Evolutionary conservation across 1,140 invertebrate species (phyloP), one percentile per base, ranked within the genome.

Genomic region (Aethina tumida): DNA sequence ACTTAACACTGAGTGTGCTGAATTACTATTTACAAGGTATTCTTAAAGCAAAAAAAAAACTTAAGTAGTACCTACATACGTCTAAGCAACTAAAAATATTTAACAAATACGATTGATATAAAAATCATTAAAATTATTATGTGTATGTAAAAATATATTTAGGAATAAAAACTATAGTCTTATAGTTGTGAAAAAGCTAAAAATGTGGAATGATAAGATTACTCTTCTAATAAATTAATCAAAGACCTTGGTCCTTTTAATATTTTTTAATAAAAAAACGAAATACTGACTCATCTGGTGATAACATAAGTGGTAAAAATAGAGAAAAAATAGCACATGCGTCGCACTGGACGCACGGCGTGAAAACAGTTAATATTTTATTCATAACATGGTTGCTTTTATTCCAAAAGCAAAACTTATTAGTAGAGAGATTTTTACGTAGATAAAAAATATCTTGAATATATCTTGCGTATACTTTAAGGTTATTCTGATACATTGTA

Each of bases 101-200:
- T 59, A 59, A 59, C 57, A 59, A 59, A 58, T 59, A 58, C 53
- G 52, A 55, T 37, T 57, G 44, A 53, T 55, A 55, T 56, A 58
- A 56, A 52, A 54, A 53, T 50, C 42, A 50, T 48, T 49, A 52
- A 50, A 56, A 52, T 54, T n/a, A n/a, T n/a, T 54, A 57, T 56
- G 50, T 51, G 46, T 53, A 52, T 53, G 51, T 57, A 59, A 59
- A 59, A 59, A 59, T 57, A 59, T 57, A 57, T 56, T 43, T 53
- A 55, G 53, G 49, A 59, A 55, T 55, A 54, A 49, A 46, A 49
- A 52, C 49, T 55, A 53, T 46, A 53, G 55, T 59, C 55, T 57
- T 57, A 50, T 56, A 46, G 41, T 55, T 49, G 45, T 48, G 45
- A 50, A 45, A 47, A 53, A 42, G 40, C 35, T 38, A 35, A 49